Base-by-base conservation (phyloP, 2,888 invertebrate species). In the Drosophila infuscata region DNA sequence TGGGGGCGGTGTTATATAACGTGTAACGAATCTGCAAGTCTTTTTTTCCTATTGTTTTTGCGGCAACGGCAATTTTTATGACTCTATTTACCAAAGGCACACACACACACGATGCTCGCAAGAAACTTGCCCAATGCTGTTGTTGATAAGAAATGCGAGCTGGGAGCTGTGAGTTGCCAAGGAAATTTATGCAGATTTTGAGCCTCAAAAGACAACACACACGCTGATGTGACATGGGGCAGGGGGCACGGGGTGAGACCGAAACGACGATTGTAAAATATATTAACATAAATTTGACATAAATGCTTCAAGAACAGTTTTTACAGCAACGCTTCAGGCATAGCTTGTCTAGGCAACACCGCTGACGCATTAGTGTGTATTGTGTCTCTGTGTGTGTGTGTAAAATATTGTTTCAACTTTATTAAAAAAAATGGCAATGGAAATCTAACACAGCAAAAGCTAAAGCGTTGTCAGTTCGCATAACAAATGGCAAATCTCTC, bases 231-330 rank as follows among this genome's bases (percentile, higher is more conserved):
- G 73, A 69, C 62, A 75, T 62, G 73, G 46, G 58, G 61, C 54
- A 57, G 51, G 49, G 54, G 54, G 61, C 54, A 57, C 56, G 49
- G 54, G 54, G 46, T 69, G 63, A 67, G 79, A 15, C 46, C 67
- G 63, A 75, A 67, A 79, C 70, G 66, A 83, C 82, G 83, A 88
- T 86, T 86, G 73, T 80, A 82, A 86, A 86, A 86, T 86, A 86
- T 85, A 90, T 91, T 91, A 86, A 90, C 88, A 91, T 91, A 91
- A 91, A 91, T 91, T 90, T 90, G 88, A 88, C 90, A 88, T 91
- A 91, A 91, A 91, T 90, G 91, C 74, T 77, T 74, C 71, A 68
- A 71, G 58, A 83, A 87, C 83, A 74, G 82, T 81, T 81, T 79
- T 72, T 36, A 41, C 32, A 56, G 46, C 33, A 58, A 41, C 30